Evolutionary conservation across 30 jellyfish, hydroid and myxozoan species (phyloP), one percentile per base, ranked within the genome.

Genomic region (Aurelia sp.): DNA sequence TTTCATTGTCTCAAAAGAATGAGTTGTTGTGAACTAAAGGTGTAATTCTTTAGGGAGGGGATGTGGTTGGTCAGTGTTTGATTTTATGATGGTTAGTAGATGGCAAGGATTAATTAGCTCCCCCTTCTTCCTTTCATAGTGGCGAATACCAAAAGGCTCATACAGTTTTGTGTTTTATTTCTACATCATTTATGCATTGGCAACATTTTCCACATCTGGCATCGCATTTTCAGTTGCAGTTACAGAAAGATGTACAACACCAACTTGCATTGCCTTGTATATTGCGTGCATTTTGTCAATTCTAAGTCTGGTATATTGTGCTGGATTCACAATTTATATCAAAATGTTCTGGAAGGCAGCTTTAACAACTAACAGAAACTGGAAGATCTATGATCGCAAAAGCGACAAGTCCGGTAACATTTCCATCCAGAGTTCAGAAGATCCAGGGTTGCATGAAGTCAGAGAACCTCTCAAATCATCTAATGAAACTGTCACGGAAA

Each of bases 151-250:
- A 9, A 73, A 22, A 19, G 85, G 85, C 21, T 51, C 72, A 47
- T 73, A 73, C 85, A 73, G 51, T 63, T 73, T 73, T 24, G 85
- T 73, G 15, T 73, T 73, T 63, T 73, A 73, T 20, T 73, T 73
- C 85, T 73, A 73, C 71, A 35, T 73, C 69, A 73, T 73, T n/a
- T 73, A 73, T 35, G 71, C 85, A 73, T 10, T 73, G 47, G 85
- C 85, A 20, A 73, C 85, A 52, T 73, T 73, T 24, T 73, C 70
- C 85, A 73, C 85, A 4, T 73, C 85, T 17, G 71, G 85, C 71
- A 73, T 73, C 47, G 85, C 85, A 73, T 73, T 73, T 20, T 73
- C 85, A 16, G 85, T 73, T 13, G 85, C 85, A 47, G 58, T 73
- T 9, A 73, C 85, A 5, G 85, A 73, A 73, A 47, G 53, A 73